A percentile compares a stretch with the other conserved stretches of the same genome.
Evolutionary conservation across 2,797 vertebrate genomes (phyloP).

Genomic region (Chaenodraco wilsoni): DNA sequence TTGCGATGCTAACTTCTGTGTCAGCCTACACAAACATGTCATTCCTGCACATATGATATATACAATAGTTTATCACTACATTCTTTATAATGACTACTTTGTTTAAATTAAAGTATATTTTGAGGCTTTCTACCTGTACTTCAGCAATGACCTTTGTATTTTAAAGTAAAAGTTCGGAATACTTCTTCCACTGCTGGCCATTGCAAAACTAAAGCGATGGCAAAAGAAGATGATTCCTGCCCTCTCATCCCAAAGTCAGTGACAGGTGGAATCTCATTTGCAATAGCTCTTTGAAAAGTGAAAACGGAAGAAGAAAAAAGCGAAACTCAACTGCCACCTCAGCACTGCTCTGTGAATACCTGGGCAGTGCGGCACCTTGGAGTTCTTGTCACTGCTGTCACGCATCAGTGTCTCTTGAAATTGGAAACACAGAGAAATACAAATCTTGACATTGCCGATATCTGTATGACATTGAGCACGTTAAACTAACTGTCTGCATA

Average conservation of each 20-base stretch:
- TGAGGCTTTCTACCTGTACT: not conserved
- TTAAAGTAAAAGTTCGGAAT: not conserved
- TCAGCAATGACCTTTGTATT: not conserved
- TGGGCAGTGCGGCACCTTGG: conserved; percentile 63
- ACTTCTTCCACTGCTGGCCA: not conserved
- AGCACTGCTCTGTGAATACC: conserved; percentile 70
- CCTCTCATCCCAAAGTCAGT: conserved; percentile 44
- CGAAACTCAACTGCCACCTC: conserved; percentile 59
- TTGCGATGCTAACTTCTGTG: too few relatives aligned
- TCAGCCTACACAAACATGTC: too few relatives aligned
- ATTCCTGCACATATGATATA: not conserved
- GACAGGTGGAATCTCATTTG: conserved; percentile 70
- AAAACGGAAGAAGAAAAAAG: conserved; percentile 39
- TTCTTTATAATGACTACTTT: not conserved
- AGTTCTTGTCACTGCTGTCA: conserved; percentile 79
- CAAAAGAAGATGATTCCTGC: conserved; percentile 10
- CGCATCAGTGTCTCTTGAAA: conserved; percentile 82
- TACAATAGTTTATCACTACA: not conserved
- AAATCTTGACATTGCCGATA: conserved; percentile 82
- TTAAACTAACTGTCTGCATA: conserved; percentile 67
- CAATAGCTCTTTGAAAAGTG: conserved; percentile 51
- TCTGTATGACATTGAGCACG: conserved; percentile 77
- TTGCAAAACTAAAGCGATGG: not conserved
- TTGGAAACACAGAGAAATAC: conserved; percentile 81
- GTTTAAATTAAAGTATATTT: not conserved